phyloP scores from a whole-genome alignment of 2,888 invertebrate genomes.

The Entomobrya proxima region DNA sequence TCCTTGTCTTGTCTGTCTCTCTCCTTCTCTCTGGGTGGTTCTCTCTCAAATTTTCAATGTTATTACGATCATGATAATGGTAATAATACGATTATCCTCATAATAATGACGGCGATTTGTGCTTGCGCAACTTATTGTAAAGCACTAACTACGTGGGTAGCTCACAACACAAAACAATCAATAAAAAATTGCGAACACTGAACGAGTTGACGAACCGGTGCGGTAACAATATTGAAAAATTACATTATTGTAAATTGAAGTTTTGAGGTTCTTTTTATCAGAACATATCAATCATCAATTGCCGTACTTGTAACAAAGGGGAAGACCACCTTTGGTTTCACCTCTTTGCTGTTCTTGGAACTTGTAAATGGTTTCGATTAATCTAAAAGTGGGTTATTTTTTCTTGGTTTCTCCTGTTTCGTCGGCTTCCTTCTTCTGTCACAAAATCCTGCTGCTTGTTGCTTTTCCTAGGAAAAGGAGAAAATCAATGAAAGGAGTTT shows the following conservation, averaged over 20 bases:
- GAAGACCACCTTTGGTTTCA: neutral
- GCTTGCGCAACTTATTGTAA: conserved; percentile 20
- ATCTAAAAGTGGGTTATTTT: neutral
- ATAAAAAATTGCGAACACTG: neutral
- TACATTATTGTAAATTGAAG: neutral
- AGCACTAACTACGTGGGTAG: conserved; percentile 1
- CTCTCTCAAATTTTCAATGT: conserved; percentile 19
- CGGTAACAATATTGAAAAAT: conserved; percentile 36
- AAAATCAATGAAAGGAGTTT: neutral
- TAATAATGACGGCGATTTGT: conserved; percentile 21
- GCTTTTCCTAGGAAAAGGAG: neutral
- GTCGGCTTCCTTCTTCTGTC: neutral
- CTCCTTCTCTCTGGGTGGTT: conserved; percentile 22
- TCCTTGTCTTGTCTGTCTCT: too few relatives aligned
- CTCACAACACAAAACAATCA: neutral
- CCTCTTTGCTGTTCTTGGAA: neutral
- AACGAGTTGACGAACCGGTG: conserved; percentile 18
- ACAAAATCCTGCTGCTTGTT: neutral
- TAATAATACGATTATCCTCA: neutral
- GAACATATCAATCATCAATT: neutral
- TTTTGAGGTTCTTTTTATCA: neutral
- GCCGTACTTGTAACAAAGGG: neutral
- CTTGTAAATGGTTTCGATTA: neutral
- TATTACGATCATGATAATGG: conserved; percentile 19
- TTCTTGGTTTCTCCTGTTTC: neutral